Conservation (phyloP, 2,113 vertebrate genomes). For the Calyptommatus sinebrachiatus region DNA sequence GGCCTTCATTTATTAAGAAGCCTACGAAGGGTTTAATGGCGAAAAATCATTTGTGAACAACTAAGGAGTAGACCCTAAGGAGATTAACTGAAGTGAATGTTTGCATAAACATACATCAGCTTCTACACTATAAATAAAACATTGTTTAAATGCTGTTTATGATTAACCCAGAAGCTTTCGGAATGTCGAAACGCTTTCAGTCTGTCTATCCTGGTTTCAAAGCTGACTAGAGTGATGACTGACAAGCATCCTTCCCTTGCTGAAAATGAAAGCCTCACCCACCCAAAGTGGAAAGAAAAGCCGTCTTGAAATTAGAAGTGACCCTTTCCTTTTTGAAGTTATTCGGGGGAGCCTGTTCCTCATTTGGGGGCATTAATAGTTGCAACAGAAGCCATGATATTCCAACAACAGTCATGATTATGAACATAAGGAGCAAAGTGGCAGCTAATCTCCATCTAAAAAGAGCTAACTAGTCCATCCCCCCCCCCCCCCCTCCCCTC, state of each 20-base stretch:
- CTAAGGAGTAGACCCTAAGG: not conserved
- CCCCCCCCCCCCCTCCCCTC: slow-evolving; percentile 30
- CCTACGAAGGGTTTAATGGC: too few species aligned
- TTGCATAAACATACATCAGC: not conserved
- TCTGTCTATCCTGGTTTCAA: not conserved
- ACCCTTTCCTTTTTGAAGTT: slow-evolving; percentile 53
- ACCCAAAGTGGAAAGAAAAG: slow-evolving; percentile 31
- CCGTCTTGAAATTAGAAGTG: slow-evolving; percentile 52
- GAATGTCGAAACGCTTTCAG: not conserved
- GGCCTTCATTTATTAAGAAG: too few species aligned
- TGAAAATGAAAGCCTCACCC: slow-evolving; percentile 35
- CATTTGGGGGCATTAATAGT: slow-evolving; percentile 64
- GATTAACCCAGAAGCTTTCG: not conserved
- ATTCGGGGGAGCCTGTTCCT: slow-evolving; percentile 59
- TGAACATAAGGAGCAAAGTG: slow-evolving; percentile 57
- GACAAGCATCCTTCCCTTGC: slow-evolving; percentile 22
- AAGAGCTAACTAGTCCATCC: slow-evolving; percentile 60
- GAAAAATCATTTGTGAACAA: too few species aligned
- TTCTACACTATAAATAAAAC: not conserved
- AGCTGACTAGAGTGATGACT: not conserved
- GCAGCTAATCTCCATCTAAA: slow-evolving; percentile 68
- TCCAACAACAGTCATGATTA: slow-evolving; percentile 71
- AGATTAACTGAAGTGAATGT: not conserved
- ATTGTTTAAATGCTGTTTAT: not conserved
- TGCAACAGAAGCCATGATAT: slow-evolving; percentile 70